Conservation (phyloP, 1,140 invertebrate species). For the Alviniconcha marisindica region DNA sequence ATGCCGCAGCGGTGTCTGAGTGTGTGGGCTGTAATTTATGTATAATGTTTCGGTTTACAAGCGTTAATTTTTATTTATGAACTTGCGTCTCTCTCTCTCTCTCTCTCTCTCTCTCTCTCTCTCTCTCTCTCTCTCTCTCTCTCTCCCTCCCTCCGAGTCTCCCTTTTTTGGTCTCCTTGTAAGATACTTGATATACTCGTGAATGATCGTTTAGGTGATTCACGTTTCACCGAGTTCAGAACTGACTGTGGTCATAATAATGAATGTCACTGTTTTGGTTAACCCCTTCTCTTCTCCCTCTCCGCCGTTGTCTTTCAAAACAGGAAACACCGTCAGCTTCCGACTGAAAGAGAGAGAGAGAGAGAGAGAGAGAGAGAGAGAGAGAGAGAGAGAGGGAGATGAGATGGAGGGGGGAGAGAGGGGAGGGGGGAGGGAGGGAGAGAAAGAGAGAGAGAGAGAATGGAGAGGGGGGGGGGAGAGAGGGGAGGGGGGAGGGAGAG, state of each 20-base stretch:
- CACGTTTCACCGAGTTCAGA: no score
- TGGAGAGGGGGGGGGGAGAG: not conserved
- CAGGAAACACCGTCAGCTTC: not conserved
- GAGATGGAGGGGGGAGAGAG: not conserved
- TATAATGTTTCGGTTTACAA: no score
- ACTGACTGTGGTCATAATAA: no score
- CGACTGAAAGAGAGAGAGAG: not conserved
- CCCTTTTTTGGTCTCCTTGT: not conserved
- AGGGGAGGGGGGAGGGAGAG: not conserved
- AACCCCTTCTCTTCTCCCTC: no score
- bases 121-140: not conserved
- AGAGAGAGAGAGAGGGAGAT: not conserved
- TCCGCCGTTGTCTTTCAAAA: no score
- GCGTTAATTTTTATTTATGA: no score
- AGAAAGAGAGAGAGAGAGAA: not conserved
- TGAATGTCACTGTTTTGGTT: no score
- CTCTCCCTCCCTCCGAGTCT: not conserved
- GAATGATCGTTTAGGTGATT: no score
- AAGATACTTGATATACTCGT: no score
- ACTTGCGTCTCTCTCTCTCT: not conserved
- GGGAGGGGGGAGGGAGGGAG: not conserved
- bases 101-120: not conserved
- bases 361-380: not conserved
- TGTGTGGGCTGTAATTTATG: no score
- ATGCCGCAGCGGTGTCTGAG: no score